Evolutionary conservation across 2,113 vertebrate species (phyloP), one percentile per base, ranked within the genome.

Genomic region (Phyllostomus discolor): DNA sequence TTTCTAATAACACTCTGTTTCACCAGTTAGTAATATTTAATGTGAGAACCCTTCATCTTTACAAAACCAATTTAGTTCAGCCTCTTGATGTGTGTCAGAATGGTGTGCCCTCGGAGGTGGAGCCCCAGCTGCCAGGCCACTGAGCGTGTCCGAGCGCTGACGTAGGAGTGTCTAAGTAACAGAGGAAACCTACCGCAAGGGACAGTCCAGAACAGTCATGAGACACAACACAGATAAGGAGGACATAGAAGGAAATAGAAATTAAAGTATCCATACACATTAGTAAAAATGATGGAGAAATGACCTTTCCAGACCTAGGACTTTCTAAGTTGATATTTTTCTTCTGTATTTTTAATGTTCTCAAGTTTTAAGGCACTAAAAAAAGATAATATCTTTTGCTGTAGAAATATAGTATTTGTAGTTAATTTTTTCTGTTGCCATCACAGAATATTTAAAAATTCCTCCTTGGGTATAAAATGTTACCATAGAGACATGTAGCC

Each of bases 181-280:
- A 99, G 99, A 99, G 97, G 98, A 98, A 99, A 99, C 99, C 99
- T 99, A 99, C 99, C 99, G 99, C 99, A 99, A 99, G 98, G 98
- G 99, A 99, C 99, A 99, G 99, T 99, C 99, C 99, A 99, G 99
- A 99, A 99, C 99, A 99, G 99, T 99, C 99, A 99, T 99, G 99
- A 99, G 99, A 99, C 99, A 99, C 97, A 99, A 99, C 99, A 99
- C 98, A 99, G 99, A 99, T 99, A 99, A 99, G 99, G 99, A 99
- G 99, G 99, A 99, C 99, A 99, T 98, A 99, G 99, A 99, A 99
- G 99, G 99, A 99, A 99, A 99, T 99, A 99, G 99, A 99, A 99
- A 99, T 99, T 99, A 99, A 99, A 99, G 99, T 98, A 99, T 99
- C 99, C 98, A 99, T 98, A 99, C 99, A 99, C 97, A 97, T 98